Conservation (phyloP, 2,113 vertebrate species). For the Perca flavescens region DNA sequence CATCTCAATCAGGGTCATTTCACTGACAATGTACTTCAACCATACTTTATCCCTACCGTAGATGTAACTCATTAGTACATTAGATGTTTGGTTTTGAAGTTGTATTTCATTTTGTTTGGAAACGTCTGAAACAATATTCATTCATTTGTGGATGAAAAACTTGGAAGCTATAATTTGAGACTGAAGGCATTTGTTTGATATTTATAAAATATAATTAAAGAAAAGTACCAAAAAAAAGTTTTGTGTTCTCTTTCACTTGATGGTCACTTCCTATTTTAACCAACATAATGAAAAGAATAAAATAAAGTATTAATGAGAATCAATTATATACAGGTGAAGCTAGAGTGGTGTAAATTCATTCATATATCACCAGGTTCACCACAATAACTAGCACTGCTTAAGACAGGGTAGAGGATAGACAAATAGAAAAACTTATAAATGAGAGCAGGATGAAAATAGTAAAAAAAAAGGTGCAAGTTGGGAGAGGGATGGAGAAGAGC, state of each 20-base stretch:
- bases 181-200: constrained; percentile 25
- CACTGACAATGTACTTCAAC: constrained; percentile 24
- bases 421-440: constrained; percentile 26
- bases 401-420: constrained; percentile 27
- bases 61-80: constrained; percentile 42
- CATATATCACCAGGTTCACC: constrained; percentile 38
- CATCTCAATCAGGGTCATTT: constrained; percentile 61
- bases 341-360: constrained; percentile 40
- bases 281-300: background rate
- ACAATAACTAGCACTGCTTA: constrained; percentile 31
- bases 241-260: constrained; percentile 11
- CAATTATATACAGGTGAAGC: background rate
- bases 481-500: constrained; percentile 6
- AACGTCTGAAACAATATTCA: constrained; percentile 39
- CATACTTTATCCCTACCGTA: background rate
- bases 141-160: constrained; percentile 31
- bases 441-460: constrained; percentile 15
- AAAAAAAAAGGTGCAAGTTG: background rate
- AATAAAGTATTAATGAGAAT: constrained; percentile 5
- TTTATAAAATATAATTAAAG: constrained; percentile 39
- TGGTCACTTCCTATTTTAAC: background rate
- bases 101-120: constrained; percentile 27
- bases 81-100: constrained; percentile 13
- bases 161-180: constrained; percentile 38
- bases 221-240: constrained; percentile 9